These are phyloP conservation scores for Furcula furcula DNA, from an alignment of 2,888 invertebrate genomes.

Conservation along the genomic window DNA sequence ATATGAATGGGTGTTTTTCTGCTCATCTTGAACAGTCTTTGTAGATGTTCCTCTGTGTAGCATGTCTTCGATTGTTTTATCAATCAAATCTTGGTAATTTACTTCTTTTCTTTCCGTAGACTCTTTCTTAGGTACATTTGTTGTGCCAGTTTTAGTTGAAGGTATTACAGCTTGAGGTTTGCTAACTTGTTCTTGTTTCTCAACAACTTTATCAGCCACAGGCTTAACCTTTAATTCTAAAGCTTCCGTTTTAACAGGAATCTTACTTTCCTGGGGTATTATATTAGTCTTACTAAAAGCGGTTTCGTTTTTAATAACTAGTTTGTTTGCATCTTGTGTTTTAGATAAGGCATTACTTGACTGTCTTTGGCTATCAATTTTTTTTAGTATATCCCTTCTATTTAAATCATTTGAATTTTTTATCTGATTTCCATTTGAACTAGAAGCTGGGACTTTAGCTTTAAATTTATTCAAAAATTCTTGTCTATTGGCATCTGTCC, in stretches of 20 bases:
- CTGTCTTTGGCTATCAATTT: constrained; percentile 69
- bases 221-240: constrained; percentile 21
- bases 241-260: constrained; percentile 23
- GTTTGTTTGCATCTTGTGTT: constrained; percentile 49
- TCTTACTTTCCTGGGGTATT: constrained; percentile 27
- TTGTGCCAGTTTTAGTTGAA: background rate
- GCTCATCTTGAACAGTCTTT: constrained; percentile 45
- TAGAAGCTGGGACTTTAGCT: constrained; percentile 50
- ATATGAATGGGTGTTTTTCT: constrained; percentile 24
- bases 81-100: constrained; percentile 65
- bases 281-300: constrained; percentile 53
- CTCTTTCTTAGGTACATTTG: constrained; percentile 5
- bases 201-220: constrained; percentile 12
- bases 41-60: constrained; percentile 50
- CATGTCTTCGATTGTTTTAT: constrained; percentile 72
- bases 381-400: constrained; percentile 68
- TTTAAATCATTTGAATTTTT: constrained; percentile 74
- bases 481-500: constrained; percentile 73
- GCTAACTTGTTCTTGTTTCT: constrained; percentile 19
- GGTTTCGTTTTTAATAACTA: constrained; percentile 49
- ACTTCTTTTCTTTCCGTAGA: constrained; percentile 47
- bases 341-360: constrained; percentile 50
- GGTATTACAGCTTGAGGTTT: constrained; percentile 1
- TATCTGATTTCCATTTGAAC: constrained; percentile 61
- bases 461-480: constrained; percentile 71